phyloP scores from a whole-genome alignment of 2,797 vertebrate genomes.

The Eremophila alpestris region DNA sequence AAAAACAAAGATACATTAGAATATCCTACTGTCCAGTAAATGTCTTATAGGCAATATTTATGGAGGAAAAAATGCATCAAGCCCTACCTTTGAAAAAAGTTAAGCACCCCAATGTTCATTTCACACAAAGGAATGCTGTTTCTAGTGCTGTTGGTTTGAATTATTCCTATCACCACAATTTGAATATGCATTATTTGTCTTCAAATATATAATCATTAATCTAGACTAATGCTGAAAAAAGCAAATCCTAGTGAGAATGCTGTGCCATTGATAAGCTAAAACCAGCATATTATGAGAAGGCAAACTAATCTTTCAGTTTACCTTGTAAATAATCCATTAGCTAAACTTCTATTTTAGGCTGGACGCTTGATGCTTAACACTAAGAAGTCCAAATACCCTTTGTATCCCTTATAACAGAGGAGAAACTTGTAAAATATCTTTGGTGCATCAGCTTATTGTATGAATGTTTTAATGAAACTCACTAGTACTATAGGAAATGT shows the following conservation, averaged over 20 bases:
- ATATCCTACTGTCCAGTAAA: conserved; percentile 55
- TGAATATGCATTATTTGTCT: background rate
- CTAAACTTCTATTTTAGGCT: conserved; percentile 38
- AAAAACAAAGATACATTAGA: conserved; percentile 43
- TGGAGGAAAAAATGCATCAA: conserved; percentile 27
- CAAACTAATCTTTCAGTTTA: conserved; percentile 42
- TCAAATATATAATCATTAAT: conserved; percentile 30
- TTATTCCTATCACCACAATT: background rate
- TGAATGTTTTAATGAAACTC: conserved; percentile 47
- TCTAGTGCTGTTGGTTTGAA: background rate
- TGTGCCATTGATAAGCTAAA: background rate
- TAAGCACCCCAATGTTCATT: conserved; percentile 39
- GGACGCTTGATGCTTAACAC: conserved; percentile 23
- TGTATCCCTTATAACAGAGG: conserved; percentile 61
- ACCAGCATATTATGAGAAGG: conserved; percentile 22
- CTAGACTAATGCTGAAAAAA: conserved; percentile 37
- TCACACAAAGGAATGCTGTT: conserved; percentile 9
- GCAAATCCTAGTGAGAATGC: background rate
- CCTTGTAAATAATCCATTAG: conserved; percentile 49
- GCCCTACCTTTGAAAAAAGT: conserved; percentile 15
- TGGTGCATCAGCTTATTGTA: conserved; percentile 43
- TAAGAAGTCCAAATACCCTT: conserved; percentile 37
- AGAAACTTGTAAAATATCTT: conserved; percentile 29
- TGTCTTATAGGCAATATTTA: conserved; percentile 45
- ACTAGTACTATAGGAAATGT: conserved; percentile 48